A percentile compares a stretch with the other conserved stretches of the same genome.
phyloP scores from a whole-genome alignment of 92 coral and sea anemone species.

The Porites evermanni region DNA sequence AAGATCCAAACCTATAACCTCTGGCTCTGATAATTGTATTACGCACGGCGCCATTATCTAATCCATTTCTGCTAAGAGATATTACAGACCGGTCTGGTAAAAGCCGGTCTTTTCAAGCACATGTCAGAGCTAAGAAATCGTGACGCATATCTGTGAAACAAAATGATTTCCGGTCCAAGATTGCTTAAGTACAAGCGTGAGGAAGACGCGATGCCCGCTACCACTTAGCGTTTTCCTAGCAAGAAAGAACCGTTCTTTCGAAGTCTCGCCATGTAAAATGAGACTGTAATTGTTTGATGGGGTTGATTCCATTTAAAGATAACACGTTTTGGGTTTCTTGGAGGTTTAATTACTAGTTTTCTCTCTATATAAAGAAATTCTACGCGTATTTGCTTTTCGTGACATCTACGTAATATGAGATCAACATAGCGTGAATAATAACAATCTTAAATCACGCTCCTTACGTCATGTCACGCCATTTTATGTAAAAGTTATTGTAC shows the following conservation, averaged over 20 bases:
- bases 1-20: not conserved
- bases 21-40: not conserved
- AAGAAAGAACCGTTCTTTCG: not conserved
- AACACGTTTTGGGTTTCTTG: constrained; percentile 7
- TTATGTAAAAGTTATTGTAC: not conserved
- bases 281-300: not conserved
- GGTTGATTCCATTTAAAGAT: constrained; percentile 35
- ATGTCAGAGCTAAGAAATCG: not conserved
- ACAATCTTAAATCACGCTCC: not conserved
- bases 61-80: not conserved
- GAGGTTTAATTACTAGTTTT: not conserved
- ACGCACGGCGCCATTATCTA: not conserved
- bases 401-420: not conserved
- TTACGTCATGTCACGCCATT: not conserved
- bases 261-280: constrained; percentile 27
- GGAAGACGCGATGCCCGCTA: not conserved
- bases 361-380: not conserved
- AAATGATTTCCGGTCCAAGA: constrained; percentile 36
- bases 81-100: not conserved
- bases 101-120: not conserved
- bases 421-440: not conserved
- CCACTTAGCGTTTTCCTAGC: constrained; percentile 1
- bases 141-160: constrained; percentile 23
- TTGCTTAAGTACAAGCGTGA: not conserved
- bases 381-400: constrained; percentile 5